Base-by-base conservation (phyloP, 2,113 vertebrate genomes). In the Damaliscus lunatus region DNA sequence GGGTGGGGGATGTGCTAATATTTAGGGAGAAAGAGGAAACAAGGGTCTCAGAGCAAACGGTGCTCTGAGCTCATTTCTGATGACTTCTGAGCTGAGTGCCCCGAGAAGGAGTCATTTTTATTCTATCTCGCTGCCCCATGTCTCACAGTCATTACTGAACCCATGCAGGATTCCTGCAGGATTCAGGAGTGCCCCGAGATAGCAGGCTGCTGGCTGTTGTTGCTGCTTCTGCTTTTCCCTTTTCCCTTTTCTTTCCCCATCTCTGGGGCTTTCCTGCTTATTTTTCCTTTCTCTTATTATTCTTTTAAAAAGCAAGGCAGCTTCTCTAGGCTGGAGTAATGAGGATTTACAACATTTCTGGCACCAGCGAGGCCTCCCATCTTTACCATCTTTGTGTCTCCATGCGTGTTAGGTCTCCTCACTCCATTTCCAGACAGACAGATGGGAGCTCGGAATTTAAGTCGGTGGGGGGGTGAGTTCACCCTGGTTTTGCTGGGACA, bases 31-130 rank as follows among this genome's bases (percentile, higher is more conserved):
- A 59, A 83, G 33, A 83, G n/a, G 89, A 86, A 91, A 83, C 46
- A 53, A 90, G 91, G 36, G 78, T 40, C 87, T 67, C 29, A 8
- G 57, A 81, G 77, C 87, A 80, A 33, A 53, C 0, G 0, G 23
- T 55, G 89, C 80, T 64, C 92, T 67, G 62, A 87, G 80, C 52
- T 71, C 0, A 1, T 88, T 98, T 92, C 96, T 85, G 86, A 46
- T 87, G 90, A 92, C 84, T 96, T 95, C 92, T 90, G 78, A 96
- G 84, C 89, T 19, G 60, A 94, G 43, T 53, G 94, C 33, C 50
- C 33, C 16, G 71, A 91, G 83, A 85, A 95, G 90, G 29, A 84
- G 33, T 57, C 1, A 0, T 64, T 80, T 90, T 53, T 40, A 29
- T 90, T 31, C 90, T 59, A 55, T 92, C 71, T 36, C 17, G 53